A percentile compares a stretch with the other conserved stretches of the same genome.
Evolutionary conservation across 2,888 invertebrate genomes (phyloP).

Genomic region (Diaprepes abbreviatus): DNA sequence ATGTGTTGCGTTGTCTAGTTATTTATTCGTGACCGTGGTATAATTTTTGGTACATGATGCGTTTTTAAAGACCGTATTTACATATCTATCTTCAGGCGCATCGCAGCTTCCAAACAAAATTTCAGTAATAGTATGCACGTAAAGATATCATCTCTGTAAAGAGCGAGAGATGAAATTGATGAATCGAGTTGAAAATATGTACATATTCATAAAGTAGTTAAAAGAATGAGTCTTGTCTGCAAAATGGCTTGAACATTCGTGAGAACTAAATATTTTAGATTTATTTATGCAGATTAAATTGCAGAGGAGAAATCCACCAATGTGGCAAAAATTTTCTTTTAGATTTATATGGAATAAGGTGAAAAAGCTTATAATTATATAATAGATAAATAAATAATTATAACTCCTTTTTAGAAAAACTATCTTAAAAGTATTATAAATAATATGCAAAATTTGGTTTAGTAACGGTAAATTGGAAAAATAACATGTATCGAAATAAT

Average conservation of each 20-base stretch:
- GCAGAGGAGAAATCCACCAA: neutral
- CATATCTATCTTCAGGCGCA: conserved; percentile 49
- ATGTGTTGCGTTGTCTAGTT: conserved; percentile 28
- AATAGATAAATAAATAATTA: too few relatives aligned
- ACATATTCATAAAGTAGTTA: conserved; percentile 37
- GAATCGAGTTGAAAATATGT: conserved; percentile 24
- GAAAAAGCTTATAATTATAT: too few relatives aligned
- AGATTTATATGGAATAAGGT: too few relatives aligned
- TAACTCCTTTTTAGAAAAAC: too few relatives aligned
- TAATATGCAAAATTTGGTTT: too few relatives aligned
- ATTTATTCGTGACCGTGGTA: conserved; percentile 47
- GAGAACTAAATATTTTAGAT: conserved; percentile 14
- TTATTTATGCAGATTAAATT: conserved; percentile 17
- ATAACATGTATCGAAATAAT: too few relatives aligned
- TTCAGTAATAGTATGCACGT: conserved; percentile 21
- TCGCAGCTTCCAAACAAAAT: conserved; percentile 40
- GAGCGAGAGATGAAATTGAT: conserved; percentile 33
- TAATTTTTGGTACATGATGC: conserved; percentile 50
- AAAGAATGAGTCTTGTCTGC: conserved; percentile 21
- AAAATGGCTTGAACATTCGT: conserved; percentile 24
- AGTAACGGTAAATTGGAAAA: too few relatives aligned
- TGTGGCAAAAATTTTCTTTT: too few relatives aligned
- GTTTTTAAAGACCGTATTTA: conserved; percentile 51
- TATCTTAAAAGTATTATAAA: too few relatives aligned
- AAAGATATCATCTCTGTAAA: conserved; percentile 29